Evolutionary conservation across 2,113 vertebrate species (phyloP).

Genomic region (Tyrannus savana): DNA sequence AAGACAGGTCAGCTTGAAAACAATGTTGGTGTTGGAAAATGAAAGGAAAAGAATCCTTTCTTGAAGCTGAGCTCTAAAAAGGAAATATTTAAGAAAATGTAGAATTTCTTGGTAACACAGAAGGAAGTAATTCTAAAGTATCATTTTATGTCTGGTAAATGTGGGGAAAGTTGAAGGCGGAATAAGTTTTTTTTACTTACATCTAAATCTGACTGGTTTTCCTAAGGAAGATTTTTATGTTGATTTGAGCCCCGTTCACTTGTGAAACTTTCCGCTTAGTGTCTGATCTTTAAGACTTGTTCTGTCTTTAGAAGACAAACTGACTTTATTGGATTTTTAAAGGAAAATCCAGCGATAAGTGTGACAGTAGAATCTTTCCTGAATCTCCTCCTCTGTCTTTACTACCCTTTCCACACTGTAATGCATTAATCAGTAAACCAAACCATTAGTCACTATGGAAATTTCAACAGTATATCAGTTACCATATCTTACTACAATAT

Average conservation of each 20-base stretch:
- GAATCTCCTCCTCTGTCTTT: neutral
- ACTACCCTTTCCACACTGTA: neutral
- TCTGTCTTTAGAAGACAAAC: neutral
- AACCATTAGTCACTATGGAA: neutral
- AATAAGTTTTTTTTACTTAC: neutral
- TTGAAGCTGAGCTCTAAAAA: neutral
- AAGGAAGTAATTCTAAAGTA: neutral
- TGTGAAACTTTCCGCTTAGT: neutral
- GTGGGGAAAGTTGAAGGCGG: neutral
- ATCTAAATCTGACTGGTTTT: neutral
- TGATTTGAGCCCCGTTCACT: neutral
- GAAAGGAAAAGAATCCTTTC: constrained; percentile 15
- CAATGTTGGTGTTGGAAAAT: constrained; percentile 24
- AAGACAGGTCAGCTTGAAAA: constrained; percentile 42
- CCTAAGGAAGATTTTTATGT: neutral
- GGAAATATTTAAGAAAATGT: neutral
- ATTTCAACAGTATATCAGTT: neutral
- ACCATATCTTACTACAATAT: fast-evolving
- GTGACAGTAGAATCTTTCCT: neutral
- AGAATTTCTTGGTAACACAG: neutral
- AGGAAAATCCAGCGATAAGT: neutral
- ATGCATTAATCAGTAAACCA: neutral
- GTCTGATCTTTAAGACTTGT: neutral
- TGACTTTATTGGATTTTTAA: neutral
- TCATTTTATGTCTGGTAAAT: neutral